Base-by-base conservation (phyloP, 2,797 vertebrate species). In the Coranthus polyacanthus region DNA sequence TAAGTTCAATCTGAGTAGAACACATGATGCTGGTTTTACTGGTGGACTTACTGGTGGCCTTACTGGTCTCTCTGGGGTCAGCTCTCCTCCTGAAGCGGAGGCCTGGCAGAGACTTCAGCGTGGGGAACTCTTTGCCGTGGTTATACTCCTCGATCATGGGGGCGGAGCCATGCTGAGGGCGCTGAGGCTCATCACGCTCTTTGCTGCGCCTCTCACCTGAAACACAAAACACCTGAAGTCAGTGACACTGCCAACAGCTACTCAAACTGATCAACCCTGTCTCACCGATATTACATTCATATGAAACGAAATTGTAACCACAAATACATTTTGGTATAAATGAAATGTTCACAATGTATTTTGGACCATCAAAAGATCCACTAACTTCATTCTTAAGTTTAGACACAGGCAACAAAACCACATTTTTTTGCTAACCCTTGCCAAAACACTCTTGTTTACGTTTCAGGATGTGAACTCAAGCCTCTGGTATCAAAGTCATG, bases 91-190 rank as follows among this genome's bases (percentile, higher is more conserved):
- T 73, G 81, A 93, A 93, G 34, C 86, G 82, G 5, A 93, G 88
- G 2, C 86, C 84, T 0, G 81, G 90, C 0, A 91, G 60, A 13
- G 86, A 76, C 17, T 91, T 93, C 0, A 91, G 85, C 0, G 76
- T 41, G 3, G 91, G 92, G 60, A 93, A 92, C 88, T 88, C 89
- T 44, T 90, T 91, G 1, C 92, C 91, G 3, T 92, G 92, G 82
- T 92, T 92, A 75, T 92, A 92, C 29, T 91, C 91, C 57, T 92
- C 90, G 0, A 90, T 85, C 88, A 92, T 93, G 29, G 90, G 89
- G 10, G 46, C 41, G 4, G 8, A 21, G 10, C 73, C 66, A 0
- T 38, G 63, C 0, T 75, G 82, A 0, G 78, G 92, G 39, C 6
- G 65, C 0, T 37, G 15, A 6, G 50, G 22, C 20, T 92, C 90